These are phyloP conservation scores for Scortum barcoo DNA, from an alignment of 2,113 vertebrate genomes.

Conservation along the genomic window DNA sequence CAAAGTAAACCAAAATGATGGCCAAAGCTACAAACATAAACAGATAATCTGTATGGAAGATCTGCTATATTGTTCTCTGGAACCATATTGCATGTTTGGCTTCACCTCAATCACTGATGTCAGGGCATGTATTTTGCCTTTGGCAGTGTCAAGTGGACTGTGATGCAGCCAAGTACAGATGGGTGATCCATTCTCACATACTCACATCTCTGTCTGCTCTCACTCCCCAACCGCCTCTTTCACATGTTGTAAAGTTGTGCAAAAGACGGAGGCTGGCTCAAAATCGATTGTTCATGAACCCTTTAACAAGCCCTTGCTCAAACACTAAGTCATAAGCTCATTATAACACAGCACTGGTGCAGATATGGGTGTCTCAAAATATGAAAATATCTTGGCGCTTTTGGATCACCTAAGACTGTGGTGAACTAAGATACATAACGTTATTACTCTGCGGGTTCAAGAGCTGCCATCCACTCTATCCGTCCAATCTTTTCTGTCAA, in stretches of 20 bases:
- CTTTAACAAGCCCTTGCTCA: constrained; percentile 24
- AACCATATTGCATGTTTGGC: constrained; percentile 54
- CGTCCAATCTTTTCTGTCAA: constrained; percentile 21
- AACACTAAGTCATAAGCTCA: constrained; percentile 28
- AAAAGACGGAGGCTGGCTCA: constrained; percentile 5
- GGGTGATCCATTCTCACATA: constrained; percentile 59
- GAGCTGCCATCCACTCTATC: constrained; percentile 18
- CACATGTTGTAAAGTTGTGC: constrained; percentile 42
- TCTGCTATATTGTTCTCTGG: constrained; percentile 39
- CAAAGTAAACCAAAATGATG: constrained; percentile 6
- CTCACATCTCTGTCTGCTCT: constrained; percentile 30
- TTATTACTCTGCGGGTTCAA: constrained; percentile 25
- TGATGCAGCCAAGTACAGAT: constrained; percentile 65
- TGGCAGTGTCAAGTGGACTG: constrained; percentile 60
- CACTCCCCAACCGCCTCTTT: constrained; percentile 24
- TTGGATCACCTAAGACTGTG: neutral
- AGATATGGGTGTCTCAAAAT: constrained; percentile 26
- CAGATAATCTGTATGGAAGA: constrained; percentile 31
- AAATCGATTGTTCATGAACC: neutral
- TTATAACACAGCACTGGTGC: constrained; percentile 19
- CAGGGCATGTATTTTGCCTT: constrained; percentile 51
- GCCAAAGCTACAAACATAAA: constrained; percentile 36
- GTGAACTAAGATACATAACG: constrained; percentile 4
- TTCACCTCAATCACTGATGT: constrained; percentile 56
- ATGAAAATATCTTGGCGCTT: constrained; percentile 19